phyloP scores from a whole-genome alignment of 2,888 invertebrate genomes.

The Flexamia atlantica region DNA sequence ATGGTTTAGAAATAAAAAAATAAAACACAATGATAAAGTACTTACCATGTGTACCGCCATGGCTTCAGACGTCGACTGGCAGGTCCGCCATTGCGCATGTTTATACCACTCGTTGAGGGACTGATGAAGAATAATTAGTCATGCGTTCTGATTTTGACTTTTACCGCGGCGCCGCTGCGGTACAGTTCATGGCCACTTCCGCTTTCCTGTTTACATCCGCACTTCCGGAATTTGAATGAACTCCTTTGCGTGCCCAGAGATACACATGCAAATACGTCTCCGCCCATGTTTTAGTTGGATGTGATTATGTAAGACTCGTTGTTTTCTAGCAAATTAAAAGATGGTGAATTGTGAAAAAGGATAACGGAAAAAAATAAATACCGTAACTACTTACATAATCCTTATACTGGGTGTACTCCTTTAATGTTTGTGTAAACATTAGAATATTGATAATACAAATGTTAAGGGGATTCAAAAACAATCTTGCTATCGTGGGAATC shows the following conservation, averaged over 20 bases:
- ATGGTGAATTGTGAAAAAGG: too few relatives aligned
- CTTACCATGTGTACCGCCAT: slow-evolving; percentile 37
- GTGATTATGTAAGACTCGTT: not conserved
- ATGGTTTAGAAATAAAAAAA: too few relatives aligned
- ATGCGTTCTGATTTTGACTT: not conserved
- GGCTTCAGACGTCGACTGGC: not conserved
- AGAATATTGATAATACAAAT: too few relatives aligned
- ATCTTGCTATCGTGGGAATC: too few relatives aligned
- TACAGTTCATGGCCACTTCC: slow-evolving; percentile 34
- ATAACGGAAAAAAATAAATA: too few relatives aligned
- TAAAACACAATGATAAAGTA: too few relatives aligned
- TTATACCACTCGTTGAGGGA: slow-evolving; percentile 18
- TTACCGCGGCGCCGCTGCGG: not conserved
- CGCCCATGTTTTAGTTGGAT: slow-evolving; percentile 3
- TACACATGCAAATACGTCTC: not conserved
- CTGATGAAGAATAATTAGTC: slow-evolving; percentile 42
- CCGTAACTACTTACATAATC: too few relatives aligned
- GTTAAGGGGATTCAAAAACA: too few relatives aligned
- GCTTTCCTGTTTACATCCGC: slow-evolving; percentile 27
- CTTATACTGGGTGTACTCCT: too few relatives aligned
- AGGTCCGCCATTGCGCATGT: slow-evolving; percentile 25
- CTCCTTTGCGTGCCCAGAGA: not conserved
- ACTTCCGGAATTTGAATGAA: not conserved
- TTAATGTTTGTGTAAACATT: too few relatives aligned
- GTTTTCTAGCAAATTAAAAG: too few relatives aligned